A percentile compares a stretch with the other conserved stretches of the same genome.
Conservation (phyloP, 1,140 invertebrate species). For the Drosophila auraria region DNA sequence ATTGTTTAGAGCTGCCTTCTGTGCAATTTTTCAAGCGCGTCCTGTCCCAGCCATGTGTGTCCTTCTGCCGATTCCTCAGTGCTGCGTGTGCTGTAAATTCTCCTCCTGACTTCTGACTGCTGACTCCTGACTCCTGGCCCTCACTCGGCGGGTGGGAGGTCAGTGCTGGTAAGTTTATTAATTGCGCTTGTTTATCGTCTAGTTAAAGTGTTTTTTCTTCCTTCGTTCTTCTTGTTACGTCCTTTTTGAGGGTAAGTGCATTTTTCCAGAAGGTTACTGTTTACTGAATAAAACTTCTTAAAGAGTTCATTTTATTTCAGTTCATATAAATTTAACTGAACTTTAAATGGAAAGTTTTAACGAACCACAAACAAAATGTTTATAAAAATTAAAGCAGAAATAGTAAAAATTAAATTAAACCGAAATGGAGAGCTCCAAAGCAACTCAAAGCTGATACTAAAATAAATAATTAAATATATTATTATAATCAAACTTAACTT, state of each 20-base stretch:
- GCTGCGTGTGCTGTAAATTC: constrained; percentile 64
- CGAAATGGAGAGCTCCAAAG: too few species aligned
- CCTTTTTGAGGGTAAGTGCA: not conserved
- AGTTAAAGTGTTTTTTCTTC: constrained; percentile 54
- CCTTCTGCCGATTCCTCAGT: constrained; percentile 25
- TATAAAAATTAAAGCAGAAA: too few species aligned
- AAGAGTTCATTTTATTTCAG: not conserved
- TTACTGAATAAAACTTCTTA: too few species aligned
- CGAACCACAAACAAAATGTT: too few species aligned
- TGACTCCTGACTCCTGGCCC: constrained; percentile 20
- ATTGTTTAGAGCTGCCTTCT: constrained; percentile 60
- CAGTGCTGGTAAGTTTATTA: constrained; percentile 73
- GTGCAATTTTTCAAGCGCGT: constrained; percentile 75
- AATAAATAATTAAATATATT: too few species aligned
- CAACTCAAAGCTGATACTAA: too few species aligned
- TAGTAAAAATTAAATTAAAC: too few species aligned
- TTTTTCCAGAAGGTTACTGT: not conserved
- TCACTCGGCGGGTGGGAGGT: constrained; percentile 46
- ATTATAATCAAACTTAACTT: not conserved
- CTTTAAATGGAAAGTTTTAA: too few species aligned
- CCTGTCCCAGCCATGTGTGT: constrained; percentile 61
- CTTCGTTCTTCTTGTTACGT: not conserved
- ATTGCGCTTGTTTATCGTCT: constrained; percentile 79
- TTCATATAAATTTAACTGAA: not conserved
- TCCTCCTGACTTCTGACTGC: constrained; percentile 18